These are phyloP conservation scores for Leucopsar rothschildi DNA, from an alignment of 2,113 vertebrate genomes.

Conservation along the genomic window DNA sequence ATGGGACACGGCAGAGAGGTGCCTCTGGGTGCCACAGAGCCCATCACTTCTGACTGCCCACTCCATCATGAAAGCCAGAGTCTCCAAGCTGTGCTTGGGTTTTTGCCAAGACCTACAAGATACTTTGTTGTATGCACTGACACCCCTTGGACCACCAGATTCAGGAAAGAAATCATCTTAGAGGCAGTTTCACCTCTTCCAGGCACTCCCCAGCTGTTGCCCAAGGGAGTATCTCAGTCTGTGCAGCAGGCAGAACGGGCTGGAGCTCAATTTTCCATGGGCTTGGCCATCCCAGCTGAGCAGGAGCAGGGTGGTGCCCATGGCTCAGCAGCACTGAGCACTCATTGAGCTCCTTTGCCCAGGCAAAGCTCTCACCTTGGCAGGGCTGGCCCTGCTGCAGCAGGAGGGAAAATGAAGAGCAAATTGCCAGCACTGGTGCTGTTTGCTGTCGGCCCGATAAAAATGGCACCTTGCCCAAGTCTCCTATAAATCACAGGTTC, in stretches of 20 bases:
- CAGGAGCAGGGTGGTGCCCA: rapidly evolving
- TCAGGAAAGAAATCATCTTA: neutral
- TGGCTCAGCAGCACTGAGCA: neutral
- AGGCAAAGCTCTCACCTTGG: neutral
- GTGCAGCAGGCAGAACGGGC: neutral
- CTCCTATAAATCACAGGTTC: conserved; percentile 63
- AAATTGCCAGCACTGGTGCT: neutral
- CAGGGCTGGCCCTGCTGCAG: neutral
- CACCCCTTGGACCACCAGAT: neutral
- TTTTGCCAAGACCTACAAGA: neutral
- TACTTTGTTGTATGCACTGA: neutral
- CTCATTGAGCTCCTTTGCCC: neutral
- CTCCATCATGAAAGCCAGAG: neutral
- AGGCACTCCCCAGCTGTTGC: neutral
- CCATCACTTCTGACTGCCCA: neutral
- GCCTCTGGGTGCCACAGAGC: neutral
- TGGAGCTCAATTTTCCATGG: neutral
- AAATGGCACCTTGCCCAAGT: conserved; percentile 56
- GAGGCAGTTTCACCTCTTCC: neutral
- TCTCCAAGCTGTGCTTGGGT: neutral
- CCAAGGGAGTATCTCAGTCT: neutral
- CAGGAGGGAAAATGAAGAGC: neutral
- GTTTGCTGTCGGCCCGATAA: neutral
- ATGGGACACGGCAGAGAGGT: rapidly evolving
- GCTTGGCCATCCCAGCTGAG: rapidly evolving